Base-by-base conservation (phyloP, 2,797 vertebrate genomes). In the Selene dorsalis region DNA sequence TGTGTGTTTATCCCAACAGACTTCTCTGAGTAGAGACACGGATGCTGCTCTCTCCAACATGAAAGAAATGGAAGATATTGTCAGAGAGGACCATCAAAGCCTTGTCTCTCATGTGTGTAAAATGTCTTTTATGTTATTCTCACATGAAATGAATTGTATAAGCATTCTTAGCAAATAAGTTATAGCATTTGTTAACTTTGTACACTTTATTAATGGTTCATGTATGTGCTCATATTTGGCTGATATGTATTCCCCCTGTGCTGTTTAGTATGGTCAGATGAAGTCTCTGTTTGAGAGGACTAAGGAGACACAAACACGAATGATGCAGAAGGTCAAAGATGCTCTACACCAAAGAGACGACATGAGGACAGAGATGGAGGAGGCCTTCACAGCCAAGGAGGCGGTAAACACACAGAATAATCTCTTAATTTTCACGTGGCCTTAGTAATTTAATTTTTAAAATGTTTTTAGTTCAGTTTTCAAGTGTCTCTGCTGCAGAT, bases 311-410 rank as follows among this genome's bases (percentile, higher is more conserved):
- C 91, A 96, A 58, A 80, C 72, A 7, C 89, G 61, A 22, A 84
- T 94, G 87, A 88, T 84, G 9, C 77, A 93, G 84, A 97, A 95
- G 75, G 91, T 95, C 45, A 90, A 84, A 88, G 91, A 87, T 53
- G 92, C 92, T 87, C 80, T 95, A 73, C 90, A 87, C 57, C 91
- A 97, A 78, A 93, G 56, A 70, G 92, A 95, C 11, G 87, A 93
- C 60, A 95, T 95, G 93, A 95, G 63, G 79, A 79, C 63, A 38
- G 59, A 22, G 77, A 95, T 94, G 65, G 95, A 96, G 1, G 89
- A 95, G 39, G 95, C 95, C 26, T 69, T 95, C 17, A 67, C 7
- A 75, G 88, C 89, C 78, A 96, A 95, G 83, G 91, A 95, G 26
- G 93, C 91, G 78, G 97, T 98, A 94, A 92, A 39, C 22, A 28